Percentiles rank a stretch among this genome's conserved stretches.
phyloP scores from a whole-genome alignment of 2,888 invertebrate genomes.

The Diadegma fenestrale region DNA sequence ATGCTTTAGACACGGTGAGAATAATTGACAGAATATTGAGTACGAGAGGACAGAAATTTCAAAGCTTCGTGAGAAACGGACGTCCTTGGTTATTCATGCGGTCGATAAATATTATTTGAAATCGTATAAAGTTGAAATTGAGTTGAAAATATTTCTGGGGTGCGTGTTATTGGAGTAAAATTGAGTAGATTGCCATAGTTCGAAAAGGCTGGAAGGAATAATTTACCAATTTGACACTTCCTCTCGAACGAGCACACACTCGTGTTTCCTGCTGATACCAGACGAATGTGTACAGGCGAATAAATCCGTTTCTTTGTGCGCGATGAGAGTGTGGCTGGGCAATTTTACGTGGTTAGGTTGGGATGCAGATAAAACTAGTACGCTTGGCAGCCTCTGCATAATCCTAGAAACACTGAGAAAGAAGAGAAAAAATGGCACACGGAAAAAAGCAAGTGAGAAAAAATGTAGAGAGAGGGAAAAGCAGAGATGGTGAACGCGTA shows the following conservation, averaged over 20 bases:
- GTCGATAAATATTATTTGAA: not conserved
- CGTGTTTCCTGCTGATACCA: constrained; percentile 40
- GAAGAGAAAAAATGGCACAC: constrained; percentile 31
- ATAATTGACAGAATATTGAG: not conserved
- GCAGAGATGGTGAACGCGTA: constrained; percentile 43
- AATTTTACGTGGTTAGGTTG: constrained; percentile 58
- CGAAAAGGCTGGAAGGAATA: constrained; percentile 4
- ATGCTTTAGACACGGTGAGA: not conserved
- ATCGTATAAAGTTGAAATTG: not conserved
- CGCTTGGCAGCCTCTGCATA: constrained; percentile 51
- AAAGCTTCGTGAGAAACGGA: not conserved
- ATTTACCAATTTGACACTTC: constrained; percentile 32
- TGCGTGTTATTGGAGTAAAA: not conserved
- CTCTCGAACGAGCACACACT: constrained; percentile 28
- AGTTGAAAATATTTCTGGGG: constrained; percentile 1
- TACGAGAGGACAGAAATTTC: not conserved
- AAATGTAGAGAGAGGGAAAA: constrained; percentile 25
- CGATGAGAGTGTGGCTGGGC: constrained; percentile 26
- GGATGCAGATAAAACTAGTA: constrained; percentile 42
- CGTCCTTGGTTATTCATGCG: not conserved
- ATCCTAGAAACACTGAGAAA: constrained; percentile 59
- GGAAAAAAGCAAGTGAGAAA: constrained; percentile 29
- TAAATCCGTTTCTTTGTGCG: constrained; percentile 33
- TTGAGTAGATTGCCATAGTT: not conserved
- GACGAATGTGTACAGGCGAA: constrained; percentile 24